These are phyloP conservation scores for Ormyrus thymus DNA, from an alignment of 2,888 invertebrate genomes.

Conservation along the genomic window DNA sequence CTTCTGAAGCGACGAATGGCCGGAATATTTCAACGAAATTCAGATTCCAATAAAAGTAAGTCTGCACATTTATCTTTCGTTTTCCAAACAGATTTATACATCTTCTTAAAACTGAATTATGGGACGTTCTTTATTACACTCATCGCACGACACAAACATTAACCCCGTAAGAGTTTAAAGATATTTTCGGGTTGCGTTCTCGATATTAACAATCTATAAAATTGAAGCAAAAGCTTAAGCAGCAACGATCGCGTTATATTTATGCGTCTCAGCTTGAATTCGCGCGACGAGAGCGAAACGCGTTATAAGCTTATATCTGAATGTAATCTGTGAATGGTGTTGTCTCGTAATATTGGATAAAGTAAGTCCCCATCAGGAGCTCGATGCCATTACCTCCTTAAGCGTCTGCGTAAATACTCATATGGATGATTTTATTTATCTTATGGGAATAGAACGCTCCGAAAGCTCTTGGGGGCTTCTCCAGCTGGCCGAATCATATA, in stretches of 20 bases:
- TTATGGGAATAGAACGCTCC: constrained; percentile 44
- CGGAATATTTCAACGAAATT: constrained; percentile 18
- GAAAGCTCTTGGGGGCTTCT: constrained; percentile 34
- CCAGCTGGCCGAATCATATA: constrained; percentile 26
- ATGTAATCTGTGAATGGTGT: constrained; percentile 43
- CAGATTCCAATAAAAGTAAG: constrained; percentile 21
- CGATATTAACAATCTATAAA: constrained; percentile 8
- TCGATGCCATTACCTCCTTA: constrained; percentile 62
- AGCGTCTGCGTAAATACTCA: constrained; percentile 64
- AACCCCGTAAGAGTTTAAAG: background rate
- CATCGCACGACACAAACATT: background rate
- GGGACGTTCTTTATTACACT: background rate
- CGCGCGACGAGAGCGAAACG: background rate
- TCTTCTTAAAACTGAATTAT: constrained; percentile 28
- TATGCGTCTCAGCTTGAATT: constrained; percentile 6
- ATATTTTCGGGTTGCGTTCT: background rate
- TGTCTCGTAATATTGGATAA: constrained; percentile 63
- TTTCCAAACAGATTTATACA: constrained; percentile 11
- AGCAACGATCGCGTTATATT: background rate
- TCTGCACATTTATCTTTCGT: constrained; percentile 11
- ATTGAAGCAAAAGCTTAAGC: constrained; percentile 4
- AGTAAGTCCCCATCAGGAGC: constrained; percentile 62
- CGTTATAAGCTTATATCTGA: constrained; percentile 27
- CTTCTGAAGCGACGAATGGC: background rate
- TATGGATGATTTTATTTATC: constrained; percentile 67